Evolutionary conservation across 2,797 vertebrate species (phyloP).

Genomic region (Molossus molossus): DNA sequence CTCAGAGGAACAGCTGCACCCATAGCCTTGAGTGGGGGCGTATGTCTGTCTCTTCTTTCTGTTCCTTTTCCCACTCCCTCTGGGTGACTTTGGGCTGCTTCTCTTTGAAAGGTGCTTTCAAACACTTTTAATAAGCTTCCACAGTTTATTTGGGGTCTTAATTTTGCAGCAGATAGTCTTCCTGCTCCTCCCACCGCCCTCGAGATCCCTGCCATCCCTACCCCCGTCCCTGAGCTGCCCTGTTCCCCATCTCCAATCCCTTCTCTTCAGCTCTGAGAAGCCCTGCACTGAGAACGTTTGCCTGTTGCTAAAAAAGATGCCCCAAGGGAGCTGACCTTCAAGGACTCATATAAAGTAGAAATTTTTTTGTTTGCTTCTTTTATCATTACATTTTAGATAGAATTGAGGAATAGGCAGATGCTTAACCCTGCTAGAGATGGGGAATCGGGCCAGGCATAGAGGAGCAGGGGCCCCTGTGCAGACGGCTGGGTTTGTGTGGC

Average conservation of each 20-base stretch:
- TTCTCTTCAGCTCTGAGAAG: background rate
- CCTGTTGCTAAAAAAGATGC: background rate
- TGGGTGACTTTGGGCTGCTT: background rate
- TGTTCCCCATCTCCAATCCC: background rate
- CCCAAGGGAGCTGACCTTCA: background rate
- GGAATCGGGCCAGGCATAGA: background rate
- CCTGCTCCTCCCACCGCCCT: accelerated
- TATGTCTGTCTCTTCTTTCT: background rate
- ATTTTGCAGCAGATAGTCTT: background rate
- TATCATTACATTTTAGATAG: background rate
- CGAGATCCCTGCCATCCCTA: background rate
- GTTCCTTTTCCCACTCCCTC: background rate
- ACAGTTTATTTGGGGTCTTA: background rate
- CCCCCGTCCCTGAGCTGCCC: too few species aligned
- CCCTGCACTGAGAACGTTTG: background rate
- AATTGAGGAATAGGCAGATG: background rate
- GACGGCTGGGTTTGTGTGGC: background rate
- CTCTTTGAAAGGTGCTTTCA: conserved; percentile 16
- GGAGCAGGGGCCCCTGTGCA: background rate
- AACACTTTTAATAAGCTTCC: background rate
- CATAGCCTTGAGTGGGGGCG: background rate
- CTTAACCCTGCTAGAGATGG: background rate
- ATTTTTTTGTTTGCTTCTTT: background rate
- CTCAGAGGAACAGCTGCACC: background rate
- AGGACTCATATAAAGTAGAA: background rate